Conservation (phyloP, 2,888 invertebrate genomes). For the Plusia festucae region DNA sequence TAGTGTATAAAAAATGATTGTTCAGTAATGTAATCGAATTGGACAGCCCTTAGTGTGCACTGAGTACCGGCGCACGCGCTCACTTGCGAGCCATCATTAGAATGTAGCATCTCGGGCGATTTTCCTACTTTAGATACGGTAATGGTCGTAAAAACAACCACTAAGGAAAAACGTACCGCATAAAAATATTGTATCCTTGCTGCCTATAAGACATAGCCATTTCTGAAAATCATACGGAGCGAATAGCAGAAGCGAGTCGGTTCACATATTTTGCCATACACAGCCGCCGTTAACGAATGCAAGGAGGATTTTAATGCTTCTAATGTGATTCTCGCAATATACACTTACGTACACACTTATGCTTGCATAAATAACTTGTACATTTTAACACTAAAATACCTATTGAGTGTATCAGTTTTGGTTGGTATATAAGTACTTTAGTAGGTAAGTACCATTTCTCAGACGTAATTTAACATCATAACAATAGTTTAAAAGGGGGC, state of each 20-base stretch:
- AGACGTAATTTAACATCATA: constrained; percentile 1
- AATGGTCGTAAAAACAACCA: constrained; percentile 84
- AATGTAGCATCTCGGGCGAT: constrained; percentile 87
- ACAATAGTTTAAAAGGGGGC: neutral
- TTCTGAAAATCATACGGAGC: constrained; percentile 90
- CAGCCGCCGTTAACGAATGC: constrained; percentile 84
- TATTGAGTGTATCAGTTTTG: neutral
- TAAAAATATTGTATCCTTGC: constrained; percentile 89
- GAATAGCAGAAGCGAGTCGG: constrained; percentile 79
- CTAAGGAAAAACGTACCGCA: constrained; percentile 84
- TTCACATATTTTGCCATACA: constrained; percentile 87
- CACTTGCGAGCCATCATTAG: constrained; percentile 83
- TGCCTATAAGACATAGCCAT: constrained; percentile 84
- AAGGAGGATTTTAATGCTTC: constrained; percentile 86
- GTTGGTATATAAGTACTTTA: neutral
- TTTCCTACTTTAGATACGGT: constrained; percentile 88
- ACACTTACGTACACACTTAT: constrained; percentile 77
- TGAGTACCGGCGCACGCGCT: constrained; percentile 87
- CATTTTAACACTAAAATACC: constrained; percentile 48
- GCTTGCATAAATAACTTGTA: constrained; percentile 67
- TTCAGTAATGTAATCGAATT: constrained; percentile 16
- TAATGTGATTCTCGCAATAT: constrained; percentile 85
- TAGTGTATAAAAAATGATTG: neutral
- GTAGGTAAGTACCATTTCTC: neutral
- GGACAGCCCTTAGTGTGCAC: constrained; percentile 69